A percentile compares a stretch with the other conserved stretches of the same genome.
These are phyloP conservation scores for Helarctos malayanus DNA, from an alignment of 2,797 vertebrate genomes.

Conservation along the genomic window DNA sequence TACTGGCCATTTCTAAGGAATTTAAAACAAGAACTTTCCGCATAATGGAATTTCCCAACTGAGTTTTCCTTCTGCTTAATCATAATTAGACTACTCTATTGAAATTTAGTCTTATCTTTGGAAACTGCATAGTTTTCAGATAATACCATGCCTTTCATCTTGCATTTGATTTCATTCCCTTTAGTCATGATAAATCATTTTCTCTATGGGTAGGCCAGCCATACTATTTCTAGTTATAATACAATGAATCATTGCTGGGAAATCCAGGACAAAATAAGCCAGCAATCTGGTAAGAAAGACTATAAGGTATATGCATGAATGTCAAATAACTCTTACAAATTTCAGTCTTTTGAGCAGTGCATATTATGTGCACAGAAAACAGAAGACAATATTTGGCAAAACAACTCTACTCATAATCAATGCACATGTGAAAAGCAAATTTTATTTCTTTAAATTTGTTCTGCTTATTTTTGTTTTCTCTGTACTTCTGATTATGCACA, in stretches of 20 bases:
- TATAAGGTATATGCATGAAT: background rate
- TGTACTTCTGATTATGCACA: background rate
- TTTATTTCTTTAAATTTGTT: slow-evolving; percentile 22
- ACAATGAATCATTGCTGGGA: background rate
- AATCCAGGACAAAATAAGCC: background rate
- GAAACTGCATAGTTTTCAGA: background rate
- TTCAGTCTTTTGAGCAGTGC: background rate
- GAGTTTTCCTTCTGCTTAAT: background rate
- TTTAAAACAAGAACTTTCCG: background rate
- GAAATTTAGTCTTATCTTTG: background rate
- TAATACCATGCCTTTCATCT: background rate
- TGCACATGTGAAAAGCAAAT: background rate
- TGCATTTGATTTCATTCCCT: background rate
- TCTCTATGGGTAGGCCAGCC: background rate
- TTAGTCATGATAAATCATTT: background rate
- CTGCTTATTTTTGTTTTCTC: slow-evolving; percentile 7
- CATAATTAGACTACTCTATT: background rate
- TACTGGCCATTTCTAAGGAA: background rate
- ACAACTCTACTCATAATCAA: background rate
- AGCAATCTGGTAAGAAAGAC: background rate
- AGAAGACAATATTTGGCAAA: background rate
- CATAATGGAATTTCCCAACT: background rate
- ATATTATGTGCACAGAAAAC: background rate
- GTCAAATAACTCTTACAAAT: slow-evolving; percentile 8
- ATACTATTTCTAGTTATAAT: background rate